Percentiles rank a stretch among this genome's conserved stretches.
These are phyloP conservation scores for Porites lutea DNA, from an alignment of 64 coral and sea anemone species.

Conservation along the genomic window DNA sequence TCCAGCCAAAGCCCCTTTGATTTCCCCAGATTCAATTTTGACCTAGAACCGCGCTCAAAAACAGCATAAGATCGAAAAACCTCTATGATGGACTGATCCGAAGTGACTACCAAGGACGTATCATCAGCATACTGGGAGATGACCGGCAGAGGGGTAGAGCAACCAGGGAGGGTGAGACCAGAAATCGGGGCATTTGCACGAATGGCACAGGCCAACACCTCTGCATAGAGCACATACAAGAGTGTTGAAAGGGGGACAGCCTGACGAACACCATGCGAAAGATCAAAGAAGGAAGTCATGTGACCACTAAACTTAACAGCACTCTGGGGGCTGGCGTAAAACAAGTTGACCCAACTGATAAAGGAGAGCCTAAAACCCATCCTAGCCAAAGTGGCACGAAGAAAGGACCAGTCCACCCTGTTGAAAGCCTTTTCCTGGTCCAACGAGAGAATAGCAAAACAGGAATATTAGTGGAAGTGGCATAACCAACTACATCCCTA, in stretches of 20 bases:
- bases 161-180: too few species aligned
- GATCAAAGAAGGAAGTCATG: neutral
- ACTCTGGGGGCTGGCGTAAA: conserved; percentile 4
- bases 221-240: too few species aligned
- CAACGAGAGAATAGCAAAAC: neutral
- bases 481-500: conserved; percentile 17
- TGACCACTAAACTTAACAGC: conserved; percentile 48
- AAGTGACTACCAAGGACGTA: too few species aligned
- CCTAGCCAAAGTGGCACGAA: neutral
- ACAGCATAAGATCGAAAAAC: too few species aligned
- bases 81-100: too few species aligned
- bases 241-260: too few species aligned
- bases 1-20: conserved; percentile 5
- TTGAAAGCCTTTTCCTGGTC: conserved; percentile 69
- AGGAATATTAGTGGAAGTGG: neutral
- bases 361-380: conserved; percentile 41
- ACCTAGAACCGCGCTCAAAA: conserved; percentile 12
- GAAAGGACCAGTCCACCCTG: conserved; percentile 13
- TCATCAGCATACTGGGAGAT: too few species aligned
- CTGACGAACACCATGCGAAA: conserved; percentile 56
- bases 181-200: too few species aligned
- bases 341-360: neutral
- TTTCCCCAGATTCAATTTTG: conserved; percentile 5
- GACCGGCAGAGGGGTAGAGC: too few species aligned
- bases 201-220: too few species aligned